Evolutionary conservation across 2,888 invertebrate genomes (phyloP), one percentile per base, ranked within the genome.

Genomic region (Steinernema carpocapsae): DNA sequence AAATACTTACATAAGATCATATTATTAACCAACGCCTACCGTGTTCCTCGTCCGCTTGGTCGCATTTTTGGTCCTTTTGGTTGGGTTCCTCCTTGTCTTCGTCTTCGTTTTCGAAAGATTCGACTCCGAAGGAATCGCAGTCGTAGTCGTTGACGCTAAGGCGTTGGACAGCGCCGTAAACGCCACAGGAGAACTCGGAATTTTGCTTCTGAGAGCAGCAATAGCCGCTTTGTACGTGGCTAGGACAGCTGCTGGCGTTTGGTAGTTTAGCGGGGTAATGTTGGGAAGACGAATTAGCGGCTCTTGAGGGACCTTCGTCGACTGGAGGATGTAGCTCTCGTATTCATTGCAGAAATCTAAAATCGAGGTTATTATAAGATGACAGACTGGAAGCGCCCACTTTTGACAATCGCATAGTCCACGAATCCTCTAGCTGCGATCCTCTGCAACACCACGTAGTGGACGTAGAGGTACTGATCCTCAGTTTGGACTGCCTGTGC

Each of bases 401-500:
- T 48, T 19, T 48, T 48, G 7, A 48, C 48, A 6, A 17, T 4
- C 6, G 7, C 6, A 19, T 48, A 48, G 6, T 48, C 48, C 17
- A 48, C n/a, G n/a, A 48, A 48, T 2, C 32, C 42, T 22, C 71
- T 17, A 17, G 29, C 10, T 17, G 22, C 32, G 32, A 19, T 37
- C 3, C 70, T 17, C 43, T 73, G 73, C 43, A 76, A 43, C 22
- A 76, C 26, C 12, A 52, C 70, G 29, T 64, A 75, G 70, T 75
- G 59, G 24, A 76, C 48, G 52, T 46, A 76, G 2, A 76, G 48
- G 56, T 71, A 75, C 24, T 76, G 76, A 71, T 74, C 74, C 26
- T 76, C 76, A 19, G 76, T 76, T 43, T 76, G 76, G 14, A 76
- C 76, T 17, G 76, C 74, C 24, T 75, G 75, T n/a, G 52, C 45